Evolutionary conservation across 1,140 invertebrate species (phyloP), one percentile per base, ranked within the genome.

Genomic region (Hestina assimilis): DNA sequence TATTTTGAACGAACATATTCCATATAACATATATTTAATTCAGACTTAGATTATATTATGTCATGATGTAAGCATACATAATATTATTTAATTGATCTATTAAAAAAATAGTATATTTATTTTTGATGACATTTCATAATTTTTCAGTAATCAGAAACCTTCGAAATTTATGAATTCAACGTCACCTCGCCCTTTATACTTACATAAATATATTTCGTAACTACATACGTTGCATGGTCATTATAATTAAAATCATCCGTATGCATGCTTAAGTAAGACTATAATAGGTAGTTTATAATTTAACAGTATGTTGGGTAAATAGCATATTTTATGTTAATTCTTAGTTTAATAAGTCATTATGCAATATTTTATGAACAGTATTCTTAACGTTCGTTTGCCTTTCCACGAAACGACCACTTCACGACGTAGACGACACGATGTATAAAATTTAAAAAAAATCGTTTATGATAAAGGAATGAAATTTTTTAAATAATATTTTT

Each of bases 101-200:
- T n/a, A n/a, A n/a, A n/a, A n/a, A n/a, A n/a, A n/a, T n/a, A n/a
- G n/a, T n/a, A n/a, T n/a, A n/a, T n/a, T n/a, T n/a, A n/a, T n/a
- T n/a, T n/a, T n/a, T n/a, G n/a, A n/a, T n/a, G n/a, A n/a, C n/a
- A n/a, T n/a, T n/a, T n/a, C n/a, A n/a, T n/a, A n/a, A n/a, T n/a
- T n/a, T n/a, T n/a, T n/a, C n/a, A n/a, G n/a, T n/a, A n/a, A n/a
- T 56, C 69, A 75, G 66, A 72, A 33, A 33, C 31, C 15, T 33
- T 33, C 31, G 12, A 33, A 33, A 5, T 33, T n/a, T 6, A 9
- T 28, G 8, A 33, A 33, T 6, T 33, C 11, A 7, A 14, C 31
- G 15, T 19, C 7, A 46, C 43, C 43, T 46, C 29, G 43, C 43
- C 11, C 28, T 46, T 15, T 19, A 29, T 66, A 65, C 69, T 64